phyloP scores from a whole-genome alignment of 2,113 vertebrate genomes.

The Pollimyrus isidori region DNA sequence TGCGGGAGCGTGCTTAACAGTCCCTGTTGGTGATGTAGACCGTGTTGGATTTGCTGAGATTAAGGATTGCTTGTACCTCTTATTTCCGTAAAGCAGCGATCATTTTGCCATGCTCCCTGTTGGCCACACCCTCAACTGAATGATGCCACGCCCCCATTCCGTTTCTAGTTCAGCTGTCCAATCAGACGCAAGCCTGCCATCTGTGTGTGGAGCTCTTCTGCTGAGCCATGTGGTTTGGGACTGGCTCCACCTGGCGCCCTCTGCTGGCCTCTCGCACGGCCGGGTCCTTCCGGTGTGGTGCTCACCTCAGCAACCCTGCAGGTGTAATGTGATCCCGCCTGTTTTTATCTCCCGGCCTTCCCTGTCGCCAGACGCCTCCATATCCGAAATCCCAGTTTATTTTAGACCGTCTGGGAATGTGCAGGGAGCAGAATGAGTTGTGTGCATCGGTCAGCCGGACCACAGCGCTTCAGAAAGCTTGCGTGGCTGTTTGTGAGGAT shows the following conservation, averaged over 20 bases:
- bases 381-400: conserved; percentile 23
- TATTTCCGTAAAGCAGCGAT: background rate
- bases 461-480: background rate
- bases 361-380: conserved; percentile 28
- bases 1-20: background rate
- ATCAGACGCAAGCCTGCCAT: background rate
- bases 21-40: background rate
- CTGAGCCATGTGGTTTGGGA: background rate
- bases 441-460: background rate
- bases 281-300: background rate
- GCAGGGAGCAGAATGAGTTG: conserved; percentile 15
- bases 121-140: background rate
- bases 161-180: background rate
- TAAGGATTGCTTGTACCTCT: background rate
- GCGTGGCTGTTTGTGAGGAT: background rate
- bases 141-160: background rate
- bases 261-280: background rate
- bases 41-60: background rate
- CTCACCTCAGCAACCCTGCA: background rate
- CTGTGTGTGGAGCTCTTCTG: background rate
- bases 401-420: conserved; percentile 23
- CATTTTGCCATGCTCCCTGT: background rate
- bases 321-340: conserved; percentile 39
- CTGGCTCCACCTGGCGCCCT: background rate
- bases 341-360: conserved; percentile 40